Evolutionary conservation across 2,113 vertebrate species (phyloP).

Genomic region (Motacilla alba): DNA sequence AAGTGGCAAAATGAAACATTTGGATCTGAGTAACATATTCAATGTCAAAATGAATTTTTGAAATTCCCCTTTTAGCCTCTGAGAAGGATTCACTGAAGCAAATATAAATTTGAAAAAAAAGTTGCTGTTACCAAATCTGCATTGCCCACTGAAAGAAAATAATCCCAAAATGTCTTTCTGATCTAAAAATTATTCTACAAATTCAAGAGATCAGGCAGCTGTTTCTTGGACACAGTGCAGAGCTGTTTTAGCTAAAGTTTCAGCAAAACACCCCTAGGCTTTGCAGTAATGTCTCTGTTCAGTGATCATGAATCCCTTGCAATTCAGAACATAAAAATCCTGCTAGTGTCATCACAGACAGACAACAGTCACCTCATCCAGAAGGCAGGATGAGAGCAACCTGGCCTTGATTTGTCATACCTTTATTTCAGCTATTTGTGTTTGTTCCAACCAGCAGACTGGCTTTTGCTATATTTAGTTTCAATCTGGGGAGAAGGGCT

Average conservation of each 20-base stretch:
- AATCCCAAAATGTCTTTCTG: constrained; percentile 1
- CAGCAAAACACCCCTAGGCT: neutral
- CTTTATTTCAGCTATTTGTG: neutral
- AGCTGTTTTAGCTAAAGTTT: neutral
- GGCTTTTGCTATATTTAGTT: neutral
- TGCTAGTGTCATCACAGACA: neutral
- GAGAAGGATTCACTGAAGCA: neutral
- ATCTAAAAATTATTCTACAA: constrained; percentile 8
- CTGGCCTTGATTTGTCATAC: neutral
- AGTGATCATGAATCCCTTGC: neutral
- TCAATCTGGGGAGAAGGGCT: neutral
- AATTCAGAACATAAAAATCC: constrained; percentile 1
- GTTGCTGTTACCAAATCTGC: neutral
- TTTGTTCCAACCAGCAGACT: neutral
- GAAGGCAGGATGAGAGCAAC: neutral
- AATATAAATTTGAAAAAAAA: neutral
- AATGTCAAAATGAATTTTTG: neutral
- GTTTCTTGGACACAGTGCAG: neutral
- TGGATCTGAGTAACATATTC: neutral
- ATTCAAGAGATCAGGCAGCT: neutral
- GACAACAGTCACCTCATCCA: neutral
- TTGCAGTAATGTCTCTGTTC: neutral
- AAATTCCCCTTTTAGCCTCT: neutral
- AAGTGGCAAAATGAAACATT: neutral
- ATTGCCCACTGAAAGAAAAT: constrained; percentile 23